Base-by-base conservation (phyloP, 2,797 vertebrate species). In the Chelmon rostratus region DNA sequence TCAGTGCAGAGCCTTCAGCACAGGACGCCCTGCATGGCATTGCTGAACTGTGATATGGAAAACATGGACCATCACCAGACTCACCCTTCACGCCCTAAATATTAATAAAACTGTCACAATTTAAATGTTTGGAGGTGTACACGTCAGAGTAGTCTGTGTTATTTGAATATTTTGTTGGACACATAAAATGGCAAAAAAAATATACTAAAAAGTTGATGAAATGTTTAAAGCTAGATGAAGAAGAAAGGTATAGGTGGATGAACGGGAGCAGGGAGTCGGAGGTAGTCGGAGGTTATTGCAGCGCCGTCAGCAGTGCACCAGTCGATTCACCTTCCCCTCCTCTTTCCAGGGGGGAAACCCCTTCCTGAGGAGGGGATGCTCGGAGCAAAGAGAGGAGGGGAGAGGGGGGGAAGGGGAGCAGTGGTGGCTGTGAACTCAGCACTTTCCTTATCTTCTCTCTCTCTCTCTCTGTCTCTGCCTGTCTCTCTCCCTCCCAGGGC, bases 401-500 rank as follows among this genome's bases (percentile, higher is more conserved):
- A 19, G 63, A 49, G 31, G 52, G 10, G 50, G 74, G 40, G 63
- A 50, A 10, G 61, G 38, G 73, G 52, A 28, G 62, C 50, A 15
- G 78, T 31, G 73, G 71, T 56, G 71, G 77, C 70, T 3, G 70
- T 74, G 83, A 83, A 88, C 81, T 92, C 85, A 88, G 91, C 87
- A 63, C 35, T 88, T 88, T 83, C 79, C 78, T 89, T 52, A 82
- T 90, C 83, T 65, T 52, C 75, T 65, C 68, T 56, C 75, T 71
- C 52, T 73, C 28, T 73, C 42, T 61, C 25, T 79, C 79, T 38
- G 68, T 28, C 38, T 62, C 47, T 70, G 12, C 56, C 44, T 82
- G 16, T 79, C 63, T 81, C 76, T 84, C 76, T 76, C n/a, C n/a
- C 79, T 90, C 79, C 8, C 87, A 90, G 90, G 89, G 76, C 83